Percentiles rank a stretch among this genome's conserved stretches.
Conservation (phyloP, 2,797 vertebrate species). For the Vireo griseus region DNA sequence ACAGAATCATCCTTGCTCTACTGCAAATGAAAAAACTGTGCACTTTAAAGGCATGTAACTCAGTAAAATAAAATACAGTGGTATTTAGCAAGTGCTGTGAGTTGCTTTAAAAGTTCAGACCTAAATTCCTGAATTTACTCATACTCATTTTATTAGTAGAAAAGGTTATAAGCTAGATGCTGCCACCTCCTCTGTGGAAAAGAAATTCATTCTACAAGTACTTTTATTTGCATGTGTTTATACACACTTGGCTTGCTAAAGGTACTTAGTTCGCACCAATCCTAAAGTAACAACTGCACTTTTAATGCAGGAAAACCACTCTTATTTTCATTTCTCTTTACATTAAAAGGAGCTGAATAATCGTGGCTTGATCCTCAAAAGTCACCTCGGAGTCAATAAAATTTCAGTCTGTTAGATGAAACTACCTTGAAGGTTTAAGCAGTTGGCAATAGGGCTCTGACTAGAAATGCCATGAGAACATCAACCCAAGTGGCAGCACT, state of each 20-base stretch:
- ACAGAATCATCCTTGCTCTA: not conserved
- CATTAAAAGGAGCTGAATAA: not conserved
- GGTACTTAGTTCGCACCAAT: not conserved
- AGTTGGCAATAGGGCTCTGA: not conserved
- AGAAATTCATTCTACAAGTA: not conserved
- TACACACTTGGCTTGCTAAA: not conserved
- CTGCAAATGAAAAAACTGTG: not conserved
- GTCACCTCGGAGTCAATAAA: not conserved
- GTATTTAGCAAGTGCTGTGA: not conserved
- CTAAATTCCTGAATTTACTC: not conserved
- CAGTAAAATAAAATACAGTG: not conserved
- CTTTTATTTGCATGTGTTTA: fast-evolving
- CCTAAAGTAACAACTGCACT: not conserved
- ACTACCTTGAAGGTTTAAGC: not conserved
- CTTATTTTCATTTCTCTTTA: not conserved
- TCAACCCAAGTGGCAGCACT: not conserved
- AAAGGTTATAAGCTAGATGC: not conserved
- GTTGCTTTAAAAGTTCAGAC: not conserved
- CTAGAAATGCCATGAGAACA: not conserved
- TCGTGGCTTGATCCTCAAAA: not conserved
- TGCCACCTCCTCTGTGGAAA: not conserved
- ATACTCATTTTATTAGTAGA: not conserved
- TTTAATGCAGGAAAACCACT: not conserved
- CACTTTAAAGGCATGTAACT: not conserved
- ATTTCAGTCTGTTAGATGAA: not conserved